Base-by-base conservation (phyloP, 2,797 vertebrate species). In the Orientallactaga sibirica region DNA sequence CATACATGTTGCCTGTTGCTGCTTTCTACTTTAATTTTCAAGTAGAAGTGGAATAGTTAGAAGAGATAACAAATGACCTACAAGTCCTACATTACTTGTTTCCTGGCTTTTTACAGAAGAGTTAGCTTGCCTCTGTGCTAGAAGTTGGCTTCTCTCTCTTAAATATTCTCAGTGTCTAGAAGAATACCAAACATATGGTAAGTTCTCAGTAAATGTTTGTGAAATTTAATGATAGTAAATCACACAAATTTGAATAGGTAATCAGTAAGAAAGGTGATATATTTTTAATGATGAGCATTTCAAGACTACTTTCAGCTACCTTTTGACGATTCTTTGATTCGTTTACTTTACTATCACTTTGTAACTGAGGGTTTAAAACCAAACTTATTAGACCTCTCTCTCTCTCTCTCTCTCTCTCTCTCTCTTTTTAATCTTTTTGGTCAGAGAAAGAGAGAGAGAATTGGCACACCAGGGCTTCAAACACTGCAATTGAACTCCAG, bases 211-310 rank as follows among this genome's bases (percentile, higher is more conserved):
- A 81, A 90, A 37, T 74, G 8, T 86, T 79, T 77, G 9, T 33
- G 55, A 33, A 78, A 82, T 71, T 25, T 27, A 62, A 15, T 48
- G 22, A 24, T 55, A 64, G 58, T 86, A n/a, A 29, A 62, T 22
- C 19, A 20, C 82, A 81, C 86, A 6, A 52, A 82, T 62, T 33
- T 71, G 43, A 62, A 67, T 85, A 70, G 7, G 78, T 82, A 5
- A 76, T 3, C 29, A 88, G n/a, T 88, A 90, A 87, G 10, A 90
- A 92, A 78, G 27, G 86, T 67, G 66, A 67, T 73, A 22, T n/a
- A 74, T 93, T 37, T 93, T 33, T 79, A 68, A 24, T 61, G n/a
- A 37, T 62, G 67, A 37, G 2, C 9, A 73, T 48, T 86, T 81
- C 6, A 90, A 37, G n/a, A 82, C 62, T 80, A 9, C 1, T 91